phyloP scores from a whole-genome alignment of 1,140 invertebrate species.

The Bilobella aurantiaca region DNA sequence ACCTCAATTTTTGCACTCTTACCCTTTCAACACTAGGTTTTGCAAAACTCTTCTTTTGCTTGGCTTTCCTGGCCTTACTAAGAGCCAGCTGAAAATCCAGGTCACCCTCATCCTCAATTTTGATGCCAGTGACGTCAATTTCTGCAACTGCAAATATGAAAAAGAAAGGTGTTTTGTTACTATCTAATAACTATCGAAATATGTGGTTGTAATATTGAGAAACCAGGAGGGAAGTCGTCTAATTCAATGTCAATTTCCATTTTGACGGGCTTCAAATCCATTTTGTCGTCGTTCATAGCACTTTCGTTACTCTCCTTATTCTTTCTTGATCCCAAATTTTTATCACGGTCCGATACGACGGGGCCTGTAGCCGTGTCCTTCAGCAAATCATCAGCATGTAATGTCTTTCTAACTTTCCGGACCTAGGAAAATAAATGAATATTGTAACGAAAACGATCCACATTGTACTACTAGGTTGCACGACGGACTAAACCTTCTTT shows the following conservation, averaged over 20 bases:
- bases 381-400: conserved; percentile 51
- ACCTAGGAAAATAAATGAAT: conserved; percentile 22
- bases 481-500: conserved; percentile 59
- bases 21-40: conserved; percentile 21
- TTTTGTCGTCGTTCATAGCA: conserved; percentile 38
- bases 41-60: conserved; percentile 44
- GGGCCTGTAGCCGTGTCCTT: conserved; percentile 34
- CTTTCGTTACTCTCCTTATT: neutral
- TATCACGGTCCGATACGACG: conserved; percentile 19
- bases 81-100: conserved; percentile 62
- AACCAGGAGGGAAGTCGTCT: conserved; percentile 32
- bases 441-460: conserved; percentile 14
- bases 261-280: conserved; percentile 41
- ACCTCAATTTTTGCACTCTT: neutral
- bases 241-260: conserved; percentile 39
- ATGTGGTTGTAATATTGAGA: neutral
- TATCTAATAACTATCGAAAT: neutral
- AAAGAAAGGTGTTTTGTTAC: neutral
- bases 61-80: conserved; percentile 61
- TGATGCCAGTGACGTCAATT: conserved; percentile 49
- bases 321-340: conserved; percentile 37
- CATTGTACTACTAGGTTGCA: neutral
- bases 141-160: conserved; percentile 36
- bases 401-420: conserved; percentile 43
- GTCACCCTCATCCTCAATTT: conserved; percentile 66